Base-by-base conservation (phyloP, 2,888 invertebrate species). In the Linnaemya vulpina region DNA sequence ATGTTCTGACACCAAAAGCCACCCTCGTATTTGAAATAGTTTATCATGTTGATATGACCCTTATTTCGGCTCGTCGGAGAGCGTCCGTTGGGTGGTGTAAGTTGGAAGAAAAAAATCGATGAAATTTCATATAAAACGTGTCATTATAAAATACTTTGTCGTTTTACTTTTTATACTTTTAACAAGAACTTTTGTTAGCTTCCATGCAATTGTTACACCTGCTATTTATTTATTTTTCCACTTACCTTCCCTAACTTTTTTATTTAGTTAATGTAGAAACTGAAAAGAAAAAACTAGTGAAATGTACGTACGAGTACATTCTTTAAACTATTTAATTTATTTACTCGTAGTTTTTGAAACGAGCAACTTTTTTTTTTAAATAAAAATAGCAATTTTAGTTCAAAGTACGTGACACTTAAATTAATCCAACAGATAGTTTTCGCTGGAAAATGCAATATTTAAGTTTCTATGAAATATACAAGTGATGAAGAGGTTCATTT, bases 121-220 rank as follows among this genome's bases (percentile, higher is more conserved):
- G 13, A 75, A 75, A 65, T 53, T 75, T 75, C 25, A 74, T 74
- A 74, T 65, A 25, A 60, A 67, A 77, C 25, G 77, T 77, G 76
- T 68, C 76, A 77, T 67, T 25, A 35, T 20, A 74, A 63, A 75
- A 65, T 75, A 43, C 20, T 74, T 49, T 75, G 20, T 51, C 15
- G 20, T 35, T 2, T 51, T 25, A n/a, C n/a, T 25, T 63, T 40
- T 25, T 38, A 17, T 51, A 1, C 25, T 63, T 30, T 30, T 30
- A 30, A 5, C 30, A n/a, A n/a, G n/a, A n/a, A n/a, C n/a, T n/a
- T n/a, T 67, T 38, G 17, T 60, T 25, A 43, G 40, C 17, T 35
- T 38, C 40, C n/a, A 71, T 20, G 17, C 25, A 67, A 68, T 78
- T 40, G 62, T 58, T 62, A 53, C 77, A 78, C 77, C 77, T 78